Percentiles rank a stretch among this genome's conserved stretches.
Evolutionary conservation across 2,113 vertebrate genomes (phyloP).

Genomic region (Larimichthys polyactis): DNA sequence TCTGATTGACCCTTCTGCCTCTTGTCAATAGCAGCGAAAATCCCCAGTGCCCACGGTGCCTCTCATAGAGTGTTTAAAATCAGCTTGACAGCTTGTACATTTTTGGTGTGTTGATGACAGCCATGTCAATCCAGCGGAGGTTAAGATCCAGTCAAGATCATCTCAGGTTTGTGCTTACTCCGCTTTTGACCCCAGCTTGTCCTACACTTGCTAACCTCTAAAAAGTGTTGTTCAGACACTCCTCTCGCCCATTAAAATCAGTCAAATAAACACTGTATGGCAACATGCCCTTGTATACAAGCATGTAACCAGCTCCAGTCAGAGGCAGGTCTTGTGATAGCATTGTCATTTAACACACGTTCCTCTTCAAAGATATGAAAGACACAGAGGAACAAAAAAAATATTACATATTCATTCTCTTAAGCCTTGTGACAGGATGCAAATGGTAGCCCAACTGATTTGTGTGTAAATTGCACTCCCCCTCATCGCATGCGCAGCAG

Average conservation of each 20-base stretch:
- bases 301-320: conserved; percentile 35
- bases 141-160: conserved; percentile 66
- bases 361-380: conserved; percentile 60
- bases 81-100: conserved; percentile 69
- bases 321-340: conserved; percentile 46
- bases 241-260: conserved; percentile 32
- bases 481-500: conserved; percentile 78
- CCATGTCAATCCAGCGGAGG: conserved; percentile 27
- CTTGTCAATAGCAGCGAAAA: conserved; percentile 68
- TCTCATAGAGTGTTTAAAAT: conserved; percentile 75
- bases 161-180: conserved; percentile 25
- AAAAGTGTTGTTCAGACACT: conserved; percentile 18
- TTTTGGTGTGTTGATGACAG: conserved; percentile 47
- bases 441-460: conserved; percentile 80
- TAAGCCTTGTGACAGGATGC: conserved; percentile 71
- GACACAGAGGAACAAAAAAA: conserved; percentile 42
- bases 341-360: conserved; percentile 63
- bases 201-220: conserved; percentile 6
- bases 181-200: conserved; percentile 34
- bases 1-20: conserved; percentile 77
- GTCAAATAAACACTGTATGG: conserved; percentile 22
- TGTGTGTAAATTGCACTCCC: conserved; percentile 83
- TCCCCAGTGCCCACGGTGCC: conserved; percentile 61
- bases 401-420: conserved; percentile 70
- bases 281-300: conserved; percentile 40